Evolutionary conservation across 2,113 vertebrate genomes (phyloP).

Genomic region (Periophthalmus modestus): DNA sequence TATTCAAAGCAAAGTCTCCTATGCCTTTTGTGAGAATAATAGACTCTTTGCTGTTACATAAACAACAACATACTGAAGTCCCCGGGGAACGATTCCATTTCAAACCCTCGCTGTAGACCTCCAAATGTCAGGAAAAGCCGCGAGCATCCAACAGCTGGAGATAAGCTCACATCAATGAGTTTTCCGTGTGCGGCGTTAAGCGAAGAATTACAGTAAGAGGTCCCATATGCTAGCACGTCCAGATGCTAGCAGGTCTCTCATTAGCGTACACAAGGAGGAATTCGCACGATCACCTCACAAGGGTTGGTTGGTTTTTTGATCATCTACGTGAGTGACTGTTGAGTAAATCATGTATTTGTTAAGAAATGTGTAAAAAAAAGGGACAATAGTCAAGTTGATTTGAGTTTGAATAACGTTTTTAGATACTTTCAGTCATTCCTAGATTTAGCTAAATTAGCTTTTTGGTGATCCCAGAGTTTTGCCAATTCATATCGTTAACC

Average conservation of each 20-base stretch:
- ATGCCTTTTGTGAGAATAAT: background rate
- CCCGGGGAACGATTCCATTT: background rate
- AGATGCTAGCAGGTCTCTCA: background rate
- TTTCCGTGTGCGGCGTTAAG: background rate
- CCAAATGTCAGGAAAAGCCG: background rate
- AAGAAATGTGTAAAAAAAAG: no score
- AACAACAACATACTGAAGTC: no score
- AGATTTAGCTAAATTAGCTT: no score
- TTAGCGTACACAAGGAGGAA: background rate
- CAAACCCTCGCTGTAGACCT: background rate
- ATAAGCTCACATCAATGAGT: background rate
- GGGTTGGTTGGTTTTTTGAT: background rate
- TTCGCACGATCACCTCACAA: background rate
- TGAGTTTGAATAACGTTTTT: no score
- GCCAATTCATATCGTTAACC: no score
- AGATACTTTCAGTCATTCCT: no score
- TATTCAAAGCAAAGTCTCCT: no score
- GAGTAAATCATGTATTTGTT: background rate
- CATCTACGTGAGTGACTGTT: background rate
- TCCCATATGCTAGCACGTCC: conserved; percentile 4
- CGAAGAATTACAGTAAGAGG: background rate
- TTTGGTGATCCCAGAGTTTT: no score
- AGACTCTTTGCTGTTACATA: background rate
- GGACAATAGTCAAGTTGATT: no score
- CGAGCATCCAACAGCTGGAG: background rate